Percentiles rank a stretch among this genome's conserved stretches.
Conservation (phyloP, 2,888 invertebrate genomes). For the Lampropteryx suffumata region DNA sequence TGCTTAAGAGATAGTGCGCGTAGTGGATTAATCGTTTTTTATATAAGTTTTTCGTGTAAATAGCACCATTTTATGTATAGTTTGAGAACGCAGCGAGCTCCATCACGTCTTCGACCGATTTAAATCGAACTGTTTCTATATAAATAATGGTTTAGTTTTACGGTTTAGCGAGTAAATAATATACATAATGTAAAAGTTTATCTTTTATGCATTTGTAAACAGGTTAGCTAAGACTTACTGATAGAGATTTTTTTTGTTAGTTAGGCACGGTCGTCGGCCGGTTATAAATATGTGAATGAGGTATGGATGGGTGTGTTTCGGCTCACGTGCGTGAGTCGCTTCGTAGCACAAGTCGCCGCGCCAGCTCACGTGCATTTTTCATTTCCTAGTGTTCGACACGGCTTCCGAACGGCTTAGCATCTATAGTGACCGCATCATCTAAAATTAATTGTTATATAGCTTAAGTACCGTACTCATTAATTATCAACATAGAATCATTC, state of each 20-base stretch:
- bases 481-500: not conserved
- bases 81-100: conserved; percentile 22
- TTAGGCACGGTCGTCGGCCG: conserved; percentile 47
- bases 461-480: not conserved
- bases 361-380: conserved; percentile 21
- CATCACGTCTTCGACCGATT: conserved; percentile 13
- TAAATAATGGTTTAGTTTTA: conserved; percentile 49
- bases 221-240: conserved; percentile 69
- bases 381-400: conserved; percentile 19
- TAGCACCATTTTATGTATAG: conserved; percentile 30
- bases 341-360: conserved; percentile 29
- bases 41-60: conserved; percentile 31
- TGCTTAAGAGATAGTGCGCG: conserved; percentile 25
- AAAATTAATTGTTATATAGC: not conserved
- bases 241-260: conserved; percentile 71
- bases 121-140: conserved; percentile 34
- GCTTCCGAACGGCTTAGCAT: conserved; percentile 5
- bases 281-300: conserved; percentile 20
- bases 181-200: conserved; percentile 73
- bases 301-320: conserved; percentile 12
- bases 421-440: too few species aligned
- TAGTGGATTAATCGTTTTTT: conserved; percentile 32
- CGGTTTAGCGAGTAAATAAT: conserved; percentile 32
- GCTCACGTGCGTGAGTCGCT: conserved; percentile 11
- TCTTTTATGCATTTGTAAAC: conserved; percentile 79